Evolutionary conservation across 2,113 vertebrate genomes (phyloP).

Genomic region (human): GRCh38 chr2:137347001-137347500

Average conservation of each 20-base stretch:
- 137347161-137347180: neutral
- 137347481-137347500: no score
- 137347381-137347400: neutral
- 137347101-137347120: neutral
- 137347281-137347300: neutral
- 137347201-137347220: neutral
- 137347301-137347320: neutral
- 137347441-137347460: neutral
- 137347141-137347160: neutral
- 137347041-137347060: neutral
- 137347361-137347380: neutral
- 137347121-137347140: neutral
- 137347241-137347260: neutral
- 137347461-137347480: neutral
- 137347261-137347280: neutral
- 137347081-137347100: neutral
- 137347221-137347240: neutral
- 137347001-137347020: neutral
- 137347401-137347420: neutral
- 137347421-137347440: neutral
- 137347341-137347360: neutral
- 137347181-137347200: neutral
- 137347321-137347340: neutral
- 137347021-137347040: neutral
- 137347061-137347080: neutral